phyloP scores from a whole-genome alignment of 2,113 vertebrate genomes.

The Rhynchopsitta pachyrhyncha region DNA sequence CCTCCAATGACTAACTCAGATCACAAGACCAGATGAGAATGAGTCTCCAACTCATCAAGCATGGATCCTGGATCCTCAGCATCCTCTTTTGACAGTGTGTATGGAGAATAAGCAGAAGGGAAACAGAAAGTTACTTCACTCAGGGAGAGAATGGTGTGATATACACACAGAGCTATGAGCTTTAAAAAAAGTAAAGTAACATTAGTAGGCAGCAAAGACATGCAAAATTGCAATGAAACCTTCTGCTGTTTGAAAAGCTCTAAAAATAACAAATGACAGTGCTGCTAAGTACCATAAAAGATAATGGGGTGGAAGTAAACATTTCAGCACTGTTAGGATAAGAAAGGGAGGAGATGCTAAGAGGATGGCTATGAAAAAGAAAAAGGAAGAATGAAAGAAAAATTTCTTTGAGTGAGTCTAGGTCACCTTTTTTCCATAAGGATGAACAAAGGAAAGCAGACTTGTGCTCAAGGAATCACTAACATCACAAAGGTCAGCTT shows the following conservation, averaged over 20 bases:
- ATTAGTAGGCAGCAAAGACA: conserved; percentile 31
- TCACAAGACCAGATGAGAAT: not conserved
- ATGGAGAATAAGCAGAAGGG: not conserved
- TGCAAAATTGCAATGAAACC: conserved; percentile 18
- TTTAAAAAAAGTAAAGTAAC: not conserved
- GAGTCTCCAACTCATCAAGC: not conserved
- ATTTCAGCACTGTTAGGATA: conserved; percentile 16
- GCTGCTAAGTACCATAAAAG: conserved; percentile 19
- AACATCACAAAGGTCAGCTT: not conserved
- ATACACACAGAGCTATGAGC: not conserved
- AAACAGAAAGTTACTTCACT: conserved; percentile 9
- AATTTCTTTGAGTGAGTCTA: not conserved
- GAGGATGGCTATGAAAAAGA: not conserved
- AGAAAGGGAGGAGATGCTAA: not conserved
- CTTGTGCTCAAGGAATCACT: not conserved
- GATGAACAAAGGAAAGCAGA: not conserved
- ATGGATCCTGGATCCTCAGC: not conserved
- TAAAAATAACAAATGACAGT: conserved; percentile 49
- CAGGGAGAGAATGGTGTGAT: not conserved
- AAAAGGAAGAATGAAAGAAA: not conserved
- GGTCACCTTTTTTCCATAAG: not conserved
- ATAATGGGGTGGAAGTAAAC: conserved; percentile 52
- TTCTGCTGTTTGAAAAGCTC: conserved; percentile 42
- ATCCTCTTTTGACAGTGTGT: not conserved
- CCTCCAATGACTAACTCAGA: not conserved